Evolutionary conservation across 2,113 vertebrate genomes (phyloP).

Genomic region (Dendropsophus ebraccatus): DNA sequence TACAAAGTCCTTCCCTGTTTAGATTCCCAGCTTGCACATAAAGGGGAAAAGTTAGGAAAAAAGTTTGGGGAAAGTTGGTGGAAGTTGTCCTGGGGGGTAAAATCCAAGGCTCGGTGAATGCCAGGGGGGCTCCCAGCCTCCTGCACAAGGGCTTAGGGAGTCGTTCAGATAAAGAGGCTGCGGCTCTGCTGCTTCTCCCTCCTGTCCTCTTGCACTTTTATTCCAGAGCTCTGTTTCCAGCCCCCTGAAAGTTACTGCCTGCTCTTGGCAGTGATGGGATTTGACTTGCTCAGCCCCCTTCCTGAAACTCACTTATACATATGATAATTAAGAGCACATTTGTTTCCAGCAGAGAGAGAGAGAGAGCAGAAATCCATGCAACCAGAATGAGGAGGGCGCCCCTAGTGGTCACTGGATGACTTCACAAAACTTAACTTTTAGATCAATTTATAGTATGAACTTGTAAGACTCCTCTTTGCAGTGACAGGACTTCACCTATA

Average conservation of each 20-base stretch:
- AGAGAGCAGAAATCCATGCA: slow-evolving; percentile 63
- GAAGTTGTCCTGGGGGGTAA: slow-evolving; percentile 50
- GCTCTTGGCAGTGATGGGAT: slow-evolving; percentile 71
- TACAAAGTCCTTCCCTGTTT: slow-evolving; percentile 39
- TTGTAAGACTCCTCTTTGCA: slow-evolving; percentile 1
- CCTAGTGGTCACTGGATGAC: slow-evolving; percentile 70
- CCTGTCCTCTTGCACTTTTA: slow-evolving; percentile 47
- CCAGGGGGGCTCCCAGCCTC: background rate
- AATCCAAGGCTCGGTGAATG: slow-evolving; percentile 7
- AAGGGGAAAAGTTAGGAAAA: background rate
- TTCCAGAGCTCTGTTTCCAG: slow-evolving; percentile 65
- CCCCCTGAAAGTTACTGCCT: slow-evolving; percentile 67
- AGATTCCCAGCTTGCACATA: background rate
- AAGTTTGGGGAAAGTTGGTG: slow-evolving; percentile 62
- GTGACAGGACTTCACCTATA: background rate
- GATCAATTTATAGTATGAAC: too few species aligned
- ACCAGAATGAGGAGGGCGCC: slow-evolving; percentile 68
- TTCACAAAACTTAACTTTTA: too few species aligned
- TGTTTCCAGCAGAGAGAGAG: slow-evolving; percentile 69
- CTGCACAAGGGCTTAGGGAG: background rate
- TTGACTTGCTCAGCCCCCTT: slow-evolving; percentile 84
- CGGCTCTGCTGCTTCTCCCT: slow-evolving; percentile 47
- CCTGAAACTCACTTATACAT: slow-evolving; percentile 76
- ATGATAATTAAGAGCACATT: slow-evolving; percentile 79
- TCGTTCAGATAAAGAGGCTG: background rate